Conservation (phyloP, 2,113 vertebrate genomes). For the Paramormyrops kingsleyae region DNA sequence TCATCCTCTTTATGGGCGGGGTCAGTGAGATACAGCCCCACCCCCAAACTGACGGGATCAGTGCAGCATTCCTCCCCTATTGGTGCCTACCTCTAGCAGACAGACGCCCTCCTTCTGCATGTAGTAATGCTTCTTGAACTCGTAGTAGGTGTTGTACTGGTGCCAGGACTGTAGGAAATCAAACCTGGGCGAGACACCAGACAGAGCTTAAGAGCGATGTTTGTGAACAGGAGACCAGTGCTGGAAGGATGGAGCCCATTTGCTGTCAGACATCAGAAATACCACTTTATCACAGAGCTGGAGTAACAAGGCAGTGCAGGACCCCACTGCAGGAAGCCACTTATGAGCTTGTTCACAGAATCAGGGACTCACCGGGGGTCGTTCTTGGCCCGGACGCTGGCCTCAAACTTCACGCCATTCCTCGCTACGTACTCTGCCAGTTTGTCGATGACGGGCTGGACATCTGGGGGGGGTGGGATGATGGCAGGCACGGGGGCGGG, state of each 20-base stretch:
- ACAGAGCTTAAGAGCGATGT: conserved; percentile 11
- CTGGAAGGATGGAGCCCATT: neutral
- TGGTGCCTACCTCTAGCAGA: conserved; percentile 50
- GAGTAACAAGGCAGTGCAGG: neutral
- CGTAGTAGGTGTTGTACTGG: conserved; percentile 93
- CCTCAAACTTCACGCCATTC: conserved; percentile 92
- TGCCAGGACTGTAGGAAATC: conserved; percentile 94
- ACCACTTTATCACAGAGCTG: neutral
- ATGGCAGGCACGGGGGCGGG: conserved; percentile 59
- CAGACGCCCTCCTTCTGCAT: conserved; percentile 79
- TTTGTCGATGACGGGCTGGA: conserved; percentile 97
- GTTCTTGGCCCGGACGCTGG: conserved; percentile 91
- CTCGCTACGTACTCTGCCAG: conserved; percentile 90
- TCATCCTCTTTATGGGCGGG: too few species aligned
- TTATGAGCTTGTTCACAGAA: neutral
- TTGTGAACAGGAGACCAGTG: neutral
- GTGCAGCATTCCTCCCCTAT: neutral
- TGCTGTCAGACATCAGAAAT: neutral
- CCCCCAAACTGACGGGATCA: neutral
- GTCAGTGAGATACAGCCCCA: neutral
- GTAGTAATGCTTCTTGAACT: conserved; percentile 98
- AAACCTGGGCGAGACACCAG: conserved; percentile 64
- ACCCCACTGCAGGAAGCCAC: neutral
- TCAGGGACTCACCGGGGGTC: conserved; percentile 77
- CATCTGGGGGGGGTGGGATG: conserved; percentile 92